A percentile compares a stretch with the other conserved stretches of the same genome.
Conservation (phyloP, 2,113 vertebrate genomes). For the Protomyctophum bolini region DNA sequence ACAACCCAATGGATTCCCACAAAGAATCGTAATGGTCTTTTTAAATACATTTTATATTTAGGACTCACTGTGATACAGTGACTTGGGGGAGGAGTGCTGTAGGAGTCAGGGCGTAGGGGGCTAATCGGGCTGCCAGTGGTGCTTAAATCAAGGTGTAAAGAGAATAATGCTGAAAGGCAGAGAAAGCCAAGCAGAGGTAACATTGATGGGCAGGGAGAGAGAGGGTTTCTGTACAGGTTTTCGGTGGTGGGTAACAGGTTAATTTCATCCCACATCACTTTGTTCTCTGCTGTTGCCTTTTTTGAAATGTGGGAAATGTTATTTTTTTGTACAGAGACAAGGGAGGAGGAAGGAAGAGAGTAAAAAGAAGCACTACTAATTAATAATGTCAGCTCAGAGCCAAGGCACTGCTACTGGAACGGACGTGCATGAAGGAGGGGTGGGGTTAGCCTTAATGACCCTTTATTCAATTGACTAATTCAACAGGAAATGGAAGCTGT, state of each 20-base stretch:
- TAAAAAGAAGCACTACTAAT: slow-evolving; percentile 52
- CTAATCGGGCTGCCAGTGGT: slow-evolving; percentile 56
- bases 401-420: slow-evolving; percentile 25
- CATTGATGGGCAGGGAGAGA: slow-evolving; percentile 39
- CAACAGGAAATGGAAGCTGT: background rate
- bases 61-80: slow-evolving; percentile 33
- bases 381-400: slow-evolving; percentile 60
- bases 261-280: slow-evolving; percentile 57
- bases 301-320: slow-evolving; percentile 44
- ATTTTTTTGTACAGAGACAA: background rate
- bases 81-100: slow-evolving; percentile 2
- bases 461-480: slow-evolving; percentile 31
- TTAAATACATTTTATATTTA: slow-evolving; percentile 52
- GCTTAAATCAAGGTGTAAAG: slow-evolving; percentile 53
- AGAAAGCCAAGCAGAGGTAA: slow-evolving; percentile 33
- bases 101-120: slow-evolving; percentile 3
- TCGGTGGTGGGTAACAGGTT: slow-evolving; percentile 53
- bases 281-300: slow-evolving; percentile 33
- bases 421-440: background rate
- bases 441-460: slow-evolving; percentile 41
- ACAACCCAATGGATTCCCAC: slow-evolving; percentile 27
- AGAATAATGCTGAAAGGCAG: slow-evolving; percentile 61
- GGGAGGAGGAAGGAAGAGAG: slow-evolving; percentile 13
- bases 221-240: slow-evolving; percentile 56
- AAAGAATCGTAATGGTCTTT: slow-evolving; percentile 42